Percentiles rank a stretch among this genome's conserved stretches.
Evolutionary conservation across 2,797 vertebrate species (phyloP).

Genomic region (Apogon talboti): DNA sequence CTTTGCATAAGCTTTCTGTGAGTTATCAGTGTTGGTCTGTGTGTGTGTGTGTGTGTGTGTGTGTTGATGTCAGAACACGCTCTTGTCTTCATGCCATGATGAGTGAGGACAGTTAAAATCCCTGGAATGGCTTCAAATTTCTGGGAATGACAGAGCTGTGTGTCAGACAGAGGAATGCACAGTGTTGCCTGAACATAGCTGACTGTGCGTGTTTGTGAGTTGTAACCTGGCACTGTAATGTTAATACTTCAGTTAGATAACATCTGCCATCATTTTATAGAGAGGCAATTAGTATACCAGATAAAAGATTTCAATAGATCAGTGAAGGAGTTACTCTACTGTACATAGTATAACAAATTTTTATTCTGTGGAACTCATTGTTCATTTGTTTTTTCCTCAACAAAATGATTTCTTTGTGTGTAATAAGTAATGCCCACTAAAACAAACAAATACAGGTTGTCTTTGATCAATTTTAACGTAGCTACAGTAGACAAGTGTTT

Average conservation of each 20-base stretch:
- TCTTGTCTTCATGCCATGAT: constrained; percentile 31
- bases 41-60: background rate
- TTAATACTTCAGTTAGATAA: background rate
- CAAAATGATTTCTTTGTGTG: too few relatives aligned
- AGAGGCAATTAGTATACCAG: background rate
- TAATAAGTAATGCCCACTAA: too few relatives aligned
- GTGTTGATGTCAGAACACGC: constrained; percentile 44
- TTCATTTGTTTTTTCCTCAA: too few relatives aligned
- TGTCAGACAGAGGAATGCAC: constrained; percentile 55
- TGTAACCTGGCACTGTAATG: constrained; percentile 9
- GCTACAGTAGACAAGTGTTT: too few relatives aligned
- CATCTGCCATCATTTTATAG: background rate
- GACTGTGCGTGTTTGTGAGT: constrained; percentile 31
- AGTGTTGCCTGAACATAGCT: constrained; percentile 34
- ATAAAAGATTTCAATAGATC: too few relatives aligned
- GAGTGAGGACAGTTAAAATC: constrained; percentile 56
- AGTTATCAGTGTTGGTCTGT: background rate
- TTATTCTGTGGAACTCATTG: too few relatives aligned
- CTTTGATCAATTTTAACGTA: too few relatives aligned
- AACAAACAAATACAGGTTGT: too few relatives aligned
- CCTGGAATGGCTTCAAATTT: constrained; percentile 54
- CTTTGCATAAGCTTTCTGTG: background rate
- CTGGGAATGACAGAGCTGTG: constrained; percentile 45
- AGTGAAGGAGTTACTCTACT: too few relatives aligned
- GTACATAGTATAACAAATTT: too few relatives aligned